Evolutionary conservation across 2,797 vertebrate species (phyloP).

Genomic region (Thalassophryne amazonica): DNA sequence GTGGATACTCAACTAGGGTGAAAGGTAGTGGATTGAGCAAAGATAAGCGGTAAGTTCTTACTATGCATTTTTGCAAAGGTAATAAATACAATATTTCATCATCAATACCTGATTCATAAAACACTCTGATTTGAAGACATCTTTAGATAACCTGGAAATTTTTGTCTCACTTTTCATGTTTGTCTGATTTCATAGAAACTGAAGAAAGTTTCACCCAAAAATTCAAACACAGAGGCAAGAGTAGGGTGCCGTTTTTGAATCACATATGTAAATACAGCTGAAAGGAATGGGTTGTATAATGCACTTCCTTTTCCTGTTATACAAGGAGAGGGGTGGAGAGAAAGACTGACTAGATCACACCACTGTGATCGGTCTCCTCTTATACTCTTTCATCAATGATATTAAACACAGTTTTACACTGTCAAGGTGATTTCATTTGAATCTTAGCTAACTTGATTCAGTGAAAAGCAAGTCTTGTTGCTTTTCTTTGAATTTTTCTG

Average conservation of each 20-base stretch:
- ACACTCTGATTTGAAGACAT: too few species aligned
- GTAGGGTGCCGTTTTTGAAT: slow-evolving; percentile 4
- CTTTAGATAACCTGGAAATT: too few species aligned
- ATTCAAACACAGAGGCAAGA: slow-evolving; percentile 7
- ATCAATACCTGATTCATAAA: too few species aligned
- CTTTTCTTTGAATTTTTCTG: neutral
- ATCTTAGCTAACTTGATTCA: neutral
- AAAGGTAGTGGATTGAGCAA: too few species aligned
- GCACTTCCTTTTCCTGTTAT: slow-evolving; percentile 64
- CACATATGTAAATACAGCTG: slow-evolving; percentile 39
- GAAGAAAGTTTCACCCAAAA: neutral
- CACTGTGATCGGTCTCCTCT: neutral
- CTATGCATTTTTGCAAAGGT: too few species aligned
- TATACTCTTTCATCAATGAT: neutral
- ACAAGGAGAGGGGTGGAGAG: slow-evolving; percentile 28
- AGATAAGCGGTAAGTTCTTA: too few species aligned
- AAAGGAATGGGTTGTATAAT: slow-evolving; percentile 54
- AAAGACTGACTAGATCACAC: neutral
- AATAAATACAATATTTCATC: too few species aligned
- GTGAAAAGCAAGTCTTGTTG: neutral
- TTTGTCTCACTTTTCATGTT: neutral
- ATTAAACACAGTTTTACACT: neutral
- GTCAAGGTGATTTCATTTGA: neutral
- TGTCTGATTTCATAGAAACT: neutral
- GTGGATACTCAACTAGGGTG: too few species aligned